Conservation (phyloP, 2,113 vertebrate genomes). For the Lagopus leucura region DNA sequence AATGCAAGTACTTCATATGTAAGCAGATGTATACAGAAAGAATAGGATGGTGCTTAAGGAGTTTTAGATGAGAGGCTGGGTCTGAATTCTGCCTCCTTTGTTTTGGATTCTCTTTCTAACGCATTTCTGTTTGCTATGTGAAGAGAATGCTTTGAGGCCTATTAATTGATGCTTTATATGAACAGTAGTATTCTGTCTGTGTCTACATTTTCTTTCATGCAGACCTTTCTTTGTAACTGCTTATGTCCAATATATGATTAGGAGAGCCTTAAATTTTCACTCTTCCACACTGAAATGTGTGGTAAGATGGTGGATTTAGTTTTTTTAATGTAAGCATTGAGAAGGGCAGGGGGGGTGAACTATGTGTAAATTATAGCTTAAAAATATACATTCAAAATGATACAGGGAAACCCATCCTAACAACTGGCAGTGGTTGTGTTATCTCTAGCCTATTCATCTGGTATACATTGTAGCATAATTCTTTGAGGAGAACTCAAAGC, state of each 20-base stretch:
- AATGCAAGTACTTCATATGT: neutral
- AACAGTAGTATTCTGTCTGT: neutral
- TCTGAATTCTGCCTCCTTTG: neutral
- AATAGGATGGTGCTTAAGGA: neutral
- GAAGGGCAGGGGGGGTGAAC: neutral
- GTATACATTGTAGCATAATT: neutral
- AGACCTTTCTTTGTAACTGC: conserved; percentile 16
- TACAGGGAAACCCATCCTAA: neutral
- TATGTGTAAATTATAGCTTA: neutral
- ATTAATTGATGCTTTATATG: conserved; percentile 15
- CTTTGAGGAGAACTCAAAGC: conserved; percentile 13
- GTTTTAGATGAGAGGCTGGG: neutral
- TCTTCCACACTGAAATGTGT: neutral
- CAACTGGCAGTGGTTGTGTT: conserved; percentile 7
- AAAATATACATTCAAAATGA: neutral
- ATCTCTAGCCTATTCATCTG: conserved; percentile 7
- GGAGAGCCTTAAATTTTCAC: neutral
- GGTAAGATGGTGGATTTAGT: neutral
- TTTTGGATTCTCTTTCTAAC: neutral
- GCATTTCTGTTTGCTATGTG: neutral
- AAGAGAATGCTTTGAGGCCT: neutral
- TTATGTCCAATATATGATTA: neutral
- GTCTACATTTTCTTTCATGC: neutral
- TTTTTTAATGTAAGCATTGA: neutral
- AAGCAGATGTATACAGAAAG: neutral